Evolutionary conservation across 2,888 invertebrate genomes (phyloP), one percentile per base, ranked within the genome.

Genomic region (Trachelus iudaicus): DNA sequence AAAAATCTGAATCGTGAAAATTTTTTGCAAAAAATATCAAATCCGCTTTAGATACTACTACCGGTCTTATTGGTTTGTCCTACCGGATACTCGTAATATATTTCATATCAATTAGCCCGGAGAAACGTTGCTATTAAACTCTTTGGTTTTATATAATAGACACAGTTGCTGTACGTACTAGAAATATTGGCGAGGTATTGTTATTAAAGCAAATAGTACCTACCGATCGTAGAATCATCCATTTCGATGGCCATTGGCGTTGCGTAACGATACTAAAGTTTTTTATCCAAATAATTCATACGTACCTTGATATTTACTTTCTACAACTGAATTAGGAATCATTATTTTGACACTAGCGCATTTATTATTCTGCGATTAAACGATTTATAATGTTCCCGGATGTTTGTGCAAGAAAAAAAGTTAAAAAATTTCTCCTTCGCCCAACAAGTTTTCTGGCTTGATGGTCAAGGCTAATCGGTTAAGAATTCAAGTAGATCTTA

Each of bases 401-500:
- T 23, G 40, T 23, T 9, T 23, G 23, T 15, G 40, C 40, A 56
- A 56, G 23, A 40, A 56, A 40, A 9, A 56, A 40, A 0, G 37
- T 40, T 0, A 40, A 15, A 40, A 40, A 40, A 9, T 56, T 15
- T 56, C 9, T 4, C 23, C 23, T 56, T 56, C 23, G 40, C 23
- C 23, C 40, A 56, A 56, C 40, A 23, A 56, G 23, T 56, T 33
- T 30, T n/a, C 71, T 31, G 71, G 12, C 34, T 71, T 30, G 35
- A 71, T 71, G 71, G 71, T 71, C 71, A 71, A 71, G 71, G 71
- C 71, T 71, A 71, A 71, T 71, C 9, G 11, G 71, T 71, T 15
- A 15, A 30, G 31, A 71, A 31, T 71, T 71, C 31, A 9, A 71
- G 71, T 13, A 11, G 71, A 34, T 11, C 0, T 71, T 13, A 34